Conservation (phyloP, 2,797 vertebrate genomes). For the Gadopsis bispinosus region DNA sequence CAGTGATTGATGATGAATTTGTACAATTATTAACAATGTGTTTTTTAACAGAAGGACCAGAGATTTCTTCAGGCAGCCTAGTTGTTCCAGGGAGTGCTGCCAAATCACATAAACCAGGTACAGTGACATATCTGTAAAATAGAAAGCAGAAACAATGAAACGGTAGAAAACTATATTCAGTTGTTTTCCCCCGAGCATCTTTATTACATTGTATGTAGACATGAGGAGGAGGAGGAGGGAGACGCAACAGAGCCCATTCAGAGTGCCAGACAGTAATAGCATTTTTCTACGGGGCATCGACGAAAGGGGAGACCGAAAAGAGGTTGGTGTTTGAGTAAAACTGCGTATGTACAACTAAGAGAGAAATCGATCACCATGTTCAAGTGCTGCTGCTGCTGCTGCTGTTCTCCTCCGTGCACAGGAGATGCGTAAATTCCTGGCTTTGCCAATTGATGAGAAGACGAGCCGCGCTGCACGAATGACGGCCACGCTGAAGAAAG, state of each 20-base stretch:
- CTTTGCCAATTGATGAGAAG: slow-evolving; percentile 87
- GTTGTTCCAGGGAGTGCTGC: slow-evolving; percentile 20
- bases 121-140: neutral
- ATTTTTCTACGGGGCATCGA: slow-evolving; percentile 82
- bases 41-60: slow-evolving; percentile 30
- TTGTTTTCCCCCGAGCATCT: neutral
- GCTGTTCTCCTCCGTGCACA: slow-evolving; percentile 55
- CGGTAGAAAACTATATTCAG: neutral
- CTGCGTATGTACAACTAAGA: neutral
- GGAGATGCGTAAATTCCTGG: slow-evolving; percentile 85
- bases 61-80: slow-evolving; percentile 2
- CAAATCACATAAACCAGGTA: slow-evolving; percentile 53
- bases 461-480: slow-evolving; percentile 76
- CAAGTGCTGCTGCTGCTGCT: slow-evolving; percentile 21
- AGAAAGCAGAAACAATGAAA: neutral
- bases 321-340: slow-evolving; percentile 68
- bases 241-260: slow-evolving; percentile 86
- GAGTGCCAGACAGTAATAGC: slow-evolving; percentile 77
- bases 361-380: neutral
- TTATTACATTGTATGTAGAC: slow-evolving; percentile 24
- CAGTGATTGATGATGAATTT: neutral
- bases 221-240: slow-evolving; percentile 32
- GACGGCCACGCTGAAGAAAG: slow-evolving; percentile 77
- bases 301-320: slow-evolving; percentile 75
- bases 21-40: neutral